Base-by-base conservation (phyloP, 2,797 vertebrate species). In the Myioborus miniatus region DNA sequence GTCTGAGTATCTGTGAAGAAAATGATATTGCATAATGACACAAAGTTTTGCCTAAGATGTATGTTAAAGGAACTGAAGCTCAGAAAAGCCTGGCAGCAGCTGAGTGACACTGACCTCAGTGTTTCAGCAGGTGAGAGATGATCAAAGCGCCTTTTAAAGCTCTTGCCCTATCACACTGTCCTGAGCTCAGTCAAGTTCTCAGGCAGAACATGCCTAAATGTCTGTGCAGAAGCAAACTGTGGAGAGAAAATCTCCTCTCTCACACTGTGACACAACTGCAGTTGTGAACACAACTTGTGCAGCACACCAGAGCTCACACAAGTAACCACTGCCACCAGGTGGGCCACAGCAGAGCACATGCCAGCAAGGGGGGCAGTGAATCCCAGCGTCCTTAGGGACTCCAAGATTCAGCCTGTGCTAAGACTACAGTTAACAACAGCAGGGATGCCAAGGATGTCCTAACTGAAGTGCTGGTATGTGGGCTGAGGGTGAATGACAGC, bases 1-100 rank as follows among this genome's bases (percentile, higher is more conserved):
- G 97, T 98, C 97, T 99, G 99, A 96, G 98, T 98, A 97, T 99
- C 99, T 99, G 97, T 89, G 85, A 95, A 97, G 83, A 96, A 78
- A 96, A 87, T 21, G 0, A 64, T 12, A 91, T 16, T 34, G 18
- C n/a, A 77, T 36, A 86, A 44, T 62, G 64, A 77, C 55, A 47
- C 39, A 62, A 76, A 78, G 26, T 43, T 80, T 34, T 70, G 60
- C 49, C 65, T 27, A 37, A 81, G 22, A 63, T 46, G 17, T 41
- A 23, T 5, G 6, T 34, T 62, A 83, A 68, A 85, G 70, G 43
- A 94, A 64, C 20, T 32, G 60, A 74, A 89, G 64, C 49, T 49
- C 43, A 64, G 69, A 55, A 81, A 78, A 88, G 59, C 34, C 47
- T 43, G 50, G 36, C 16, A 88, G 83, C 55, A 90, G 76, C 41